Base-by-base conservation (phyloP, 2,113 vertebrate species). In the Pterophyllum scalare region DNA sequence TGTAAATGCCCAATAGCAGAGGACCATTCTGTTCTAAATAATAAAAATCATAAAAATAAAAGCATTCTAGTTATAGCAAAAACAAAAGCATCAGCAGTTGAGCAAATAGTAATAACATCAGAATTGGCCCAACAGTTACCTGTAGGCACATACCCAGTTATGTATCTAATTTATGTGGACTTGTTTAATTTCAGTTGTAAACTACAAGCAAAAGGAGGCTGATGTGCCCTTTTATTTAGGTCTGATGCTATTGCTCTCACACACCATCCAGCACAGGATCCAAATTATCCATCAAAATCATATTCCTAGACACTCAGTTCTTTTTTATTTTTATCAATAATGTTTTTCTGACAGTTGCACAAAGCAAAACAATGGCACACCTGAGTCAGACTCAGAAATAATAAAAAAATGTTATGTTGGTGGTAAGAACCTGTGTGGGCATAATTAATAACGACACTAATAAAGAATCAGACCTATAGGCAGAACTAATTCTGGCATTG, bases 11-110 rank as follows among this genome's bases (percentile, higher is more conserved):
- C 46, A 22, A 67, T 26, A 46, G 38, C 38, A 10, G 64, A 46
- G 40, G 24, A 6, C 14, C 22, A 31, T 15, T 70, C 43, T 70
- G 24, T 70, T 70, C 12, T 52, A 70, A 49, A 31, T 15, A 67
- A 46, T 17, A 40, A 22, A 0, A 70, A 46, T 0, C 26, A 67
- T 0, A 43, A 0, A 4, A 67, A 49, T 20, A 26, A 52, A 35
- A 70, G 65, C 13, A 31, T 20, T 72, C 28, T 5, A 52, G 17
- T 52, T 31, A 52, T 31, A 0, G 11, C 24, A 72, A 52, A 52
- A 72, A 72, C 65, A 72, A 52, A 72, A 70, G 1, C 2, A 3
- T 52, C 43, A 31, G 17, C 67, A 20, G 17, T 6, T 52, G 67
- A 72, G 6, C 19, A 72, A 72, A 72, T 14, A 31, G 26, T n/a